A percentile compares a stretch with the other conserved stretches of the same genome.
phyloP scores from a whole-genome alignment of 2,888 invertebrate genomes.

The Hyles lineata region DNA sequence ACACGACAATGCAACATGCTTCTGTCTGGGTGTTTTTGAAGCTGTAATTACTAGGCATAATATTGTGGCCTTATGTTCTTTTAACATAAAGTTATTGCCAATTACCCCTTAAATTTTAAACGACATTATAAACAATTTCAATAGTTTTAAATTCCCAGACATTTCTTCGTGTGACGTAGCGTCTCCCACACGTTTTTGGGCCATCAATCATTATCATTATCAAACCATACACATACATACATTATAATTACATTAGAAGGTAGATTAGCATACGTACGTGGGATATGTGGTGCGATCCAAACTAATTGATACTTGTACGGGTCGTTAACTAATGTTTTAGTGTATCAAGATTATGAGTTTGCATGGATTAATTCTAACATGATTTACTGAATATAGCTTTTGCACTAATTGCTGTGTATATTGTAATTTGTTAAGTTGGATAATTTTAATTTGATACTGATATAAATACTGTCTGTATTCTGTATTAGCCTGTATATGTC shows the following conservation, averaged over 20 bases:
- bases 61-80: too few relatives aligned
- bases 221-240: slow-evolving; percentile 57
- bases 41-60: too few relatives aligned
- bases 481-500: too few relatives aligned
- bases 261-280: slow-evolving; percentile 59
- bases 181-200: slow-evolving; percentile 63
- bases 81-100: too few relatives aligned
- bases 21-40: too few relatives aligned
- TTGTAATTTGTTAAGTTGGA: too few relatives aligned
- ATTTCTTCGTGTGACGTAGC: slow-evolving; percentile 12
- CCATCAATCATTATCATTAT: slow-evolving; percentile 72
- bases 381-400: background rate
- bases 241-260: slow-evolving; percentile 71
- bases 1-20: too few relatives aligned
- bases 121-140: background rate
- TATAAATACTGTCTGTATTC: too few relatives aligned
- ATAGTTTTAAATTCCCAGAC: background rate
- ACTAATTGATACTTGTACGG: slow-evolving; percentile 39
- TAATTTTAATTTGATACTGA: too few relatives aligned
- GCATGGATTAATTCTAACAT: background rate
- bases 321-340: slow-evolving; percentile 17
- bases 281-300: slow-evolving; percentile 37
- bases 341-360: slow-evolving; percentile 34
- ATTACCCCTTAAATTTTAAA: too few relatives aligned
- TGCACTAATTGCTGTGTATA: too few relatives aligned